phyloP scores from a whole-genome alignment of 2,113 vertebrate genomes.

The Ceuthmochares aereus region DNA sequence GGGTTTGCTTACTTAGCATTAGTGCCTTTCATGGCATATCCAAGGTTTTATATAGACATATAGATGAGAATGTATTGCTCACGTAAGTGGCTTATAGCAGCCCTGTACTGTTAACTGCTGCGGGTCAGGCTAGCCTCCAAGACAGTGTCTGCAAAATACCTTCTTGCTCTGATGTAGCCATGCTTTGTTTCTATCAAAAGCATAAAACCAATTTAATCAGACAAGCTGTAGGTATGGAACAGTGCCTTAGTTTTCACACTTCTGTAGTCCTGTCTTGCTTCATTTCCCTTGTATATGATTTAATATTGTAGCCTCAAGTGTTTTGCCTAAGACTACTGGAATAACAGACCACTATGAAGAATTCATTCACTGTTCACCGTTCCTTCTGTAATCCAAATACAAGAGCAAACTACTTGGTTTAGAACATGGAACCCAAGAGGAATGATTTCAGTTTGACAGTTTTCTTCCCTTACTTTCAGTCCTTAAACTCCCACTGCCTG shows the following conservation, averaged over 20 bases:
- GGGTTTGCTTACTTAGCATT: background rate
- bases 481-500: background rate
- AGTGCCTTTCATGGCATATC: accelerated
- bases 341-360: background rate
- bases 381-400: background rate
- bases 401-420: background rate
- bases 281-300: background rate
- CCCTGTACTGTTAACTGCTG: background rate
- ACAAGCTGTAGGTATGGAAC: background rate
- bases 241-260: background rate
- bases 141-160: background rate
- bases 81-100: background rate
- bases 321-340: background rate
- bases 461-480: background rate
- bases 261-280: background rate
- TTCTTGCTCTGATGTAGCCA: background rate
- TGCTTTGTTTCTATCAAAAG: background rate
- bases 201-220: background rate
- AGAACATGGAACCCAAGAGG: background rate
- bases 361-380: background rate
- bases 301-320: background rate
- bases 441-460: background rate
- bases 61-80: background rate
- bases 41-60: background rate
- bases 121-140: background rate